phyloP scores from a whole-genome alignment of 2,888 invertebrate genomes.

The Pristionchus japonicus region DNA sequence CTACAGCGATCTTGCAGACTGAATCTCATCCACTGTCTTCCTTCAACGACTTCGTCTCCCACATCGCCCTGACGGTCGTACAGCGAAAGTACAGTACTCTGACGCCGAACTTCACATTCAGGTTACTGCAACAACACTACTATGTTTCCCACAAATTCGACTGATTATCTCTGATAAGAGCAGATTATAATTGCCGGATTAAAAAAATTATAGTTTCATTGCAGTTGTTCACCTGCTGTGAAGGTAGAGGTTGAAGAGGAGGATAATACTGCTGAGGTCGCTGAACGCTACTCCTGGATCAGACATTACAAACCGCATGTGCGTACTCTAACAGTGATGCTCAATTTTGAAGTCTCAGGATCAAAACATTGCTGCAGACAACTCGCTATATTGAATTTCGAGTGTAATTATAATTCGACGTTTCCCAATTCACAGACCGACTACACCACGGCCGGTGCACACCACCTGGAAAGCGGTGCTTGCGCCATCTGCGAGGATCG shows the following conservation, averaged over 20 bases:
- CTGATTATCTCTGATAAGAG: neutral
- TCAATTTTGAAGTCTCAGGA: no score
- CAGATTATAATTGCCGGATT: no score
- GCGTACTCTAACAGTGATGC: neutral
- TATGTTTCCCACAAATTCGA: neutral
- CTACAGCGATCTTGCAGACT: neutral
- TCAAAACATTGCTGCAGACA: no score
- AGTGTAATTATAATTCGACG: no score
- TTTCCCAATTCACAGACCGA: constrained; percentile 9
- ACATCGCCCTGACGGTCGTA: neutral
- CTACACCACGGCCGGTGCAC: neutral
- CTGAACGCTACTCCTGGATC: neutral
- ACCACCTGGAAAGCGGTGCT: constrained; percentile 78
- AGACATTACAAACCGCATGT: constrained; percentile 5
- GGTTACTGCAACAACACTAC: neutral
- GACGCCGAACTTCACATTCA: neutral
- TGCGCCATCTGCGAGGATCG: constrained; percentile 99
- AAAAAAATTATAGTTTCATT: neutral
- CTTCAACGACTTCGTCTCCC: neutral
- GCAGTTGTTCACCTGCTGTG: neutral
- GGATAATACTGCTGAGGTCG: neutral
- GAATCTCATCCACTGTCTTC: neutral
- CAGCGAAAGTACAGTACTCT: neutral
- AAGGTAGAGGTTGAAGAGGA: neutral
- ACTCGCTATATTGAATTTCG: no score